phyloP scores from a whole-genome alignment of 1,140 invertebrate genomes.

The Bombus vancouverensis region DNA sequence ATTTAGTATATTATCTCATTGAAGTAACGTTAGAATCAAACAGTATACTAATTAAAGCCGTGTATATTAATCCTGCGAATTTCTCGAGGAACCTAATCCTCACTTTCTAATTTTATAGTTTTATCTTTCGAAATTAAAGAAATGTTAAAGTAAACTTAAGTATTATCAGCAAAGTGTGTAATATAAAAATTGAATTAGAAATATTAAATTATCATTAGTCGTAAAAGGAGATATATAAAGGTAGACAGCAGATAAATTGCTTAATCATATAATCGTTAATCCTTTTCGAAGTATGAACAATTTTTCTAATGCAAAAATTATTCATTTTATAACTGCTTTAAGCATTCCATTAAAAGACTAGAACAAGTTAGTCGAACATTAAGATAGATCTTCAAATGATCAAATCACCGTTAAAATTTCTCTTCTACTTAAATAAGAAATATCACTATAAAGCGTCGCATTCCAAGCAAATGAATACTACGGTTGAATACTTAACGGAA shows the following conservation, averaged over 20 bases:
- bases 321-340: neutral
- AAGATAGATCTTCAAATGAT: neutral
- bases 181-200: neutral
- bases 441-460: neutral
- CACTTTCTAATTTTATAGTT: neutral
- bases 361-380: neutral
- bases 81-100: conserved; percentile 5
- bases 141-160: neutral
- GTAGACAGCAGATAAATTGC: neutral
- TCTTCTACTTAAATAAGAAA: neutral
- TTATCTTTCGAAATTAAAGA: neutral
- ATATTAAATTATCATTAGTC: neutral
- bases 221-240: neutral
- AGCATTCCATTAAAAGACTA: neutral
- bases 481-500: neutral
- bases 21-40: neutral
- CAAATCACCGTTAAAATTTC: conserved; percentile 1
- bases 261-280: neutral
- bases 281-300: neutral
- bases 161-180: neutral
- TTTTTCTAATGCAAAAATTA: neutral
- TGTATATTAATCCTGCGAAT: conserved; percentile 30
- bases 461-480: neutral
- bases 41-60: conserved; percentile 17
- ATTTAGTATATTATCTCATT: neutral